Conservation (phyloP, 1,140 invertebrate genomes). For the Megathymus violae region DNA sequence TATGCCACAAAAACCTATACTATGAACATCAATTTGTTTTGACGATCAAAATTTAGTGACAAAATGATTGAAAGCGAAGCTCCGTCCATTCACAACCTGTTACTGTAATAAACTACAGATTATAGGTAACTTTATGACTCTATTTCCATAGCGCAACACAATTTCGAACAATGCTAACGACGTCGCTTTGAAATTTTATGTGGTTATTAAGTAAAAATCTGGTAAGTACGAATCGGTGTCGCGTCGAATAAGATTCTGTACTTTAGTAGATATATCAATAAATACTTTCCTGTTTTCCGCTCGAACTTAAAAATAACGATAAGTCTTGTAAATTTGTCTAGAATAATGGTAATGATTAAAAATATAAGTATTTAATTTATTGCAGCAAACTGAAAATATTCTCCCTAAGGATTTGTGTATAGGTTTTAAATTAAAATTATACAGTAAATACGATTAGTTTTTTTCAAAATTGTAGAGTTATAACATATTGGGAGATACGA, state of each 20-base stretch:
- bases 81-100: conserved; percentile 26
- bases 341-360: no score
- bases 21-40: conserved; percentile 26
- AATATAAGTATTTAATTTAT: no score
- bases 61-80: conserved; percentile 32
- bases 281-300: no score
- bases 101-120: conserved; percentile 17
- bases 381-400: no score
- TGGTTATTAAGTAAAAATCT: conserved; percentile 15
- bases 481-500: no score
- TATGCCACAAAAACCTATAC: conserved; percentile 21
- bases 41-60: conserved; percentile 30
- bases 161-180: conserved; percentile 19
- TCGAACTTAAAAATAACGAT: no score
- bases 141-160: conserved; percentile 27
- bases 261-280: no score
- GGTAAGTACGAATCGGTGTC: neutral
- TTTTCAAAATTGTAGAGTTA: no score
- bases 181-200: conserved; percentile 14
- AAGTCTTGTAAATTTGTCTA: no score
- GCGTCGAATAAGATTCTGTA: neutral
- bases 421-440: no score
- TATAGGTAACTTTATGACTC: conserved; percentile 25
- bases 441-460: no score
- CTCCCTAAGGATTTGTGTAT: no score